Evolutionary conservation across 2,113 vertebrate genomes (phyloP), one percentile per base, ranked within the genome.

Genomic region (Mustelus asterias): DNA sequence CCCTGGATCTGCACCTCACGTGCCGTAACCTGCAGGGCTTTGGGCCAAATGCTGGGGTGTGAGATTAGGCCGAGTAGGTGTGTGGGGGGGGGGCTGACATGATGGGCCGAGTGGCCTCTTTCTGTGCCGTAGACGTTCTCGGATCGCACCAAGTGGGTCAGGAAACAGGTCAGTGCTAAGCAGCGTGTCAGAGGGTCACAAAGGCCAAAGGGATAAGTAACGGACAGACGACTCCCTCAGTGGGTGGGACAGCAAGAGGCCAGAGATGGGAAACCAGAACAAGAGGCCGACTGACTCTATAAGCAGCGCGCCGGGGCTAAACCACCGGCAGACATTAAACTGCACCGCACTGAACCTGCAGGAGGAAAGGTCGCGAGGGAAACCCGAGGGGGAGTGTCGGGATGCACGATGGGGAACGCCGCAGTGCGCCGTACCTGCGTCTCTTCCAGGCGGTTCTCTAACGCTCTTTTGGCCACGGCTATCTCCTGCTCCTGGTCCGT

Each of bases 391-490:
- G 2, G 60, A 60, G 26, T 54, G 14, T n/a, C 2, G 13, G 48
- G 48, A 11, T 13, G 33, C 0, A 8, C 54, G 86, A 90, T 13
- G 1, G 54, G 29, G 54, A 90, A 78, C 0, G 1, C 33, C 11
- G 13, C 33, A 3, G 54, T 16, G 8, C 29, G 22, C 16, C 37
- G 10, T 70, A 94, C 93, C 93, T 94, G 97, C 0, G 97, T 96
- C 92, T 99, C 98, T 0, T 98, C 98, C 78, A 99, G 97, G 80
- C 98, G 96, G 0, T 95, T 96, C 97, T 98, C 98, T 97, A 99
- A 97, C 0, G 96, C 96, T 24, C 98, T 96, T 97, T 98, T 99
- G 69, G 97, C 98, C 3, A 98, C 96, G 94, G 98, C 97, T 97
- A 99, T 97, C 96, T 97, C 98, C 96, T 97, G 97, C 37, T 98